Evolutionary conservation across 2,113 vertebrate species (phyloP).

Genomic region (Cephalopterus ornatus): DNA sequence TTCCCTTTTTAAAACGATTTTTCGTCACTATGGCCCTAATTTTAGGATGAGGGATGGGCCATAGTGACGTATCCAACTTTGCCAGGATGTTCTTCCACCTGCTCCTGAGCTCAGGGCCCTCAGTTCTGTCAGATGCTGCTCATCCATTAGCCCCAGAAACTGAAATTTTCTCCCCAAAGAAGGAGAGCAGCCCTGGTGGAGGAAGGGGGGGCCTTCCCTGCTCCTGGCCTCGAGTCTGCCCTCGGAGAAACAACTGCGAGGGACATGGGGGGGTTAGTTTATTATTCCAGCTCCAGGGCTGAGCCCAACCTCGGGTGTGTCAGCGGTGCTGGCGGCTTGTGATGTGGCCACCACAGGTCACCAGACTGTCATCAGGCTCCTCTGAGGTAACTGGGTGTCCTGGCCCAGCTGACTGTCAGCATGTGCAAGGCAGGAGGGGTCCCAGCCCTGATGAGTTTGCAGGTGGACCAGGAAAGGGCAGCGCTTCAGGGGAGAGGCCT

Average conservation of each 20-base stretch:
- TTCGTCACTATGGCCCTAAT: not conserved
- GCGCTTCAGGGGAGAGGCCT: not conserved
- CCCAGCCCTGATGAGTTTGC: not conserved
- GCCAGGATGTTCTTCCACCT: not conserved
- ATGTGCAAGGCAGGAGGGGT: not conserved
- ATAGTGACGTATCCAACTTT: not conserved
- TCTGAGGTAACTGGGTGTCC: not conserved
- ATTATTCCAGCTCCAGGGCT: not conserved
- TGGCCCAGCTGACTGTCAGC: not conserved
- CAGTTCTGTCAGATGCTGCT: not conserved
- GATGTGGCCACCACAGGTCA: not conserved
- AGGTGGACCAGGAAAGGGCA: not conserved
- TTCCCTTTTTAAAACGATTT: not conserved
- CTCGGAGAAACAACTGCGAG: rapidly evolving
- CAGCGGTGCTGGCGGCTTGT: not conserved
- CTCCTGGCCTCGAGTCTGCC: not conserved
- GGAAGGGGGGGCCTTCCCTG: not conserved
- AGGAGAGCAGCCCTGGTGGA: not conserved
- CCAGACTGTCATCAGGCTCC: not conserved
- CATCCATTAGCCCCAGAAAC: not conserved
- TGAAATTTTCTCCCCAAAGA: not conserved
- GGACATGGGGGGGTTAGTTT: not conserved
- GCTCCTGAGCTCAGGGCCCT: not conserved
- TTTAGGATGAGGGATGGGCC: not conserved
- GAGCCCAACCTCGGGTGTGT: not conserved